Evolutionary conservation across 2,888 invertebrate species (phyloP), one percentile per base, ranked within the genome.

Genomic region (Tortricodes alternella): DNA sequence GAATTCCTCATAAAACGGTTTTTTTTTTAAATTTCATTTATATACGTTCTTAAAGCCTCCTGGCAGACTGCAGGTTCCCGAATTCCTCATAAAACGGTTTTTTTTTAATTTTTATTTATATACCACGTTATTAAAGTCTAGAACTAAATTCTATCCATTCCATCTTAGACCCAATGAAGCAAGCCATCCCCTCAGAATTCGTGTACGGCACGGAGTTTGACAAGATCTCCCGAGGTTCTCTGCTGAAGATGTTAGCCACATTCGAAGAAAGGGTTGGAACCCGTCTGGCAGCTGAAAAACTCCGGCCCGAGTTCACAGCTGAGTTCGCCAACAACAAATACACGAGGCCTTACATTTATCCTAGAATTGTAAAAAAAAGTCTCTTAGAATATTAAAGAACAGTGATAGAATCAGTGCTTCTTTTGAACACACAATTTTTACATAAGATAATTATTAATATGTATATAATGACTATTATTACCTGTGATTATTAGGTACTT

Each of bases 281-380:
- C 4, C 63, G 55, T 2, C 44, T 67, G 1, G 37, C 46, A 4
- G 51, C 44, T 6, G 63, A 63, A 15, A 67, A 66, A 4, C 3
- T 63, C 2, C 63, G 59, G 21, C 78, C 81, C 0, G 19, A 76
- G 0, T 78, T 84, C 44, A 75, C 70, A 0, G 88, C 86, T 0
- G 60, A 74, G 6, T 87, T 86, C 38, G 73, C 70, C 0, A 87
- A 85, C 56, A 88, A 87, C 44, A 67, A 73, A 38, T 76, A 71
- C 13, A 84, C 86, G 0, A 74, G 63, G 6, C 76, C 72, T 0
- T 81, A 69, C 35, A 76, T 89, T 2, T 88, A 81, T 59, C 83
- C 85, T 1, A 57, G 66, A 15, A 37, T 69, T 6, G 62, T 57
- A 11, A 58, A 34, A n/a, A 44, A 18, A 18, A 37, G n/a, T 13